Base-by-base conservation (phyloP, 2,888 invertebrate species). In the Agrenia bidenticulata region DNA sequence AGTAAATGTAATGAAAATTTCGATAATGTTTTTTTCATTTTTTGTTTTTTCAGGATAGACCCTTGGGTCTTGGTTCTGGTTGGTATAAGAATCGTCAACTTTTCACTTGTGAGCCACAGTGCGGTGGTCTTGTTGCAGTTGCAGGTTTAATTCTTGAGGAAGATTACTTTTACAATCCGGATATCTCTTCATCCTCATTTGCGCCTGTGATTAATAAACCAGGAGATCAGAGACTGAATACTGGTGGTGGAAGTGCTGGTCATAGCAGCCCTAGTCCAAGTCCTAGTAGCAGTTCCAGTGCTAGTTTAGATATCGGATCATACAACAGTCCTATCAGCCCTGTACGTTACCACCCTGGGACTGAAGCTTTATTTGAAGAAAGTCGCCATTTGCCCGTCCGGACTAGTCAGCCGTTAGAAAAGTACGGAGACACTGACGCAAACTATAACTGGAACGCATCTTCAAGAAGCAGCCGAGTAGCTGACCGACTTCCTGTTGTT, bases 1-100 rank as follows among this genome's bases (percentile, higher is more conserved):
- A 7, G 11, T 53, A 9, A 17, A 49, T 17, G 11, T 7, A 17
- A 17, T 49, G 24, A 51, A 11, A 32, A 32, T 32, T 32, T 45
- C 4, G 19, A 4, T 45, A 45, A 45, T 45, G 19, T 9, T 45
- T 17, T 9, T 21, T 4, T 45, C n/a, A 4, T 45, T 45, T 4
- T 19, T 15, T 45, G 5, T 59, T 79, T 21, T 23, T 77, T n/a
- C 73, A 84, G 84, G 84, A 83, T 68, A 80, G 82, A 62, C 79
- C 81, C 2, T 81, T 84, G 21, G 84, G 84, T 15, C 80, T 81
- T 15, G 83, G 84, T 2, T 83, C 82, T 54, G 84, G 84, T 26
- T 80, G 81, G 70, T 83, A 83, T 75, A 79, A 80, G 67, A 81
- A 81, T 56, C 77, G 80, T 50, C 79, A 81, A 64, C 76, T 84